Percentiles rank a stretch among this genome's conserved stretches.
These are phyloP conservation scores for Pantelozetes paolii DNA, from an alignment of 2,888 invertebrate genomes.

Conservation along the genomic window DNA sequence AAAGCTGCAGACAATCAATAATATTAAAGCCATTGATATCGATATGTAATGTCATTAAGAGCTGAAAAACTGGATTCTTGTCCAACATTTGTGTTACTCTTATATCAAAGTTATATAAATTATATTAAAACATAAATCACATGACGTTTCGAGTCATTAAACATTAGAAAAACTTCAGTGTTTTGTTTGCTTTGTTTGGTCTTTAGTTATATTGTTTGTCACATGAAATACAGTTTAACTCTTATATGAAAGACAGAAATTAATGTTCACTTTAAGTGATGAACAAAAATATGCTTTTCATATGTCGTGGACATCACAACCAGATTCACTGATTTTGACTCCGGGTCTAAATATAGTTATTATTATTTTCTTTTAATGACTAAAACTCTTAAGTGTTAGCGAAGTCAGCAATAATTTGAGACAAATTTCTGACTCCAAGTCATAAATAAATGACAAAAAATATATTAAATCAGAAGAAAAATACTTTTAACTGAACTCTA, in stretches of 20 bases:
- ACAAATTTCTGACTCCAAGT: neutral
- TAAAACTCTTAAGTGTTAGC: neutral
- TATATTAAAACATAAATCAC: neutral
- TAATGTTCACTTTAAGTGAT: neutral
- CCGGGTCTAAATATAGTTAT: too few species aligned
- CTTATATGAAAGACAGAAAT: neutral
- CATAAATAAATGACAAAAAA: too few species aligned
- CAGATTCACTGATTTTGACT: neutral
- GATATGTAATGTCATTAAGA: neutral
- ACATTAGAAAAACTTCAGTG: neutral
- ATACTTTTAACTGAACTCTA: too few species aligned
- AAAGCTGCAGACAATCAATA: neutral
- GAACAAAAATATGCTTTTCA: neutral
- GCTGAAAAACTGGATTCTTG: neutral
- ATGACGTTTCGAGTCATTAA: conserved; percentile 26
- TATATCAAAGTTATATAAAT: neutral
- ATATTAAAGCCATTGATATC: neutral
- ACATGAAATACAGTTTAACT: neutral
- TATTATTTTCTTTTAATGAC: too few species aligned
- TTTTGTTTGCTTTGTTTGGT: conserved; percentile 3
- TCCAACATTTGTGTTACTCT: neutral
- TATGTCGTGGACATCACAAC: conserved; percentile 4
- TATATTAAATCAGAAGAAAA: too few species aligned
- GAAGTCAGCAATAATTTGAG: conserved; percentile 6
- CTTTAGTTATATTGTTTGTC: neutral